Percentiles rank a stretch among this genome's conserved stretches.
Conservation (phyloP, 2,888 invertebrate species). For the Petrolisthes cinctipes region DNA sequence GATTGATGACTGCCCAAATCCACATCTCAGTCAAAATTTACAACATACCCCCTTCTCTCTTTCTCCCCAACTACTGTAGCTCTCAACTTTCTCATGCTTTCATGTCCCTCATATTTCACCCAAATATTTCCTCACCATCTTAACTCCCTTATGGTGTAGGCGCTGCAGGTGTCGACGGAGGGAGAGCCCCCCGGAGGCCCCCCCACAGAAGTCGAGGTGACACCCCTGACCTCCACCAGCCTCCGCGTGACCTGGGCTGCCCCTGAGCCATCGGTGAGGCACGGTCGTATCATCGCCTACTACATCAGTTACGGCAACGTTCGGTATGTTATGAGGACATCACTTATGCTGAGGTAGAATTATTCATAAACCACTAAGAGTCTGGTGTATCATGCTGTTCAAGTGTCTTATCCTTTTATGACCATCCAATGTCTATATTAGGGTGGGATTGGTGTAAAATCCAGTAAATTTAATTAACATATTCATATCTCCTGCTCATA, state of each 20-base stretch:
- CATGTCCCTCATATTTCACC: background rate
- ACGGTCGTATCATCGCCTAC: constrained; percentile 51
- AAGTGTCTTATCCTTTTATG: background rate
- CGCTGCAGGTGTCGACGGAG: constrained; percentile 56
- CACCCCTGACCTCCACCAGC: constrained; percentile 39
- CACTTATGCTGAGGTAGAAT: too few relatives aligned
- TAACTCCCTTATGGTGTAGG: constrained; percentile 6
- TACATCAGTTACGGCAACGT: constrained; percentile 47
- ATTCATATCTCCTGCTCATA: background rate
- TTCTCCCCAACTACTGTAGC: background rate
- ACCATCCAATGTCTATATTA: background rate
- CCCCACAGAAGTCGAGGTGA: constrained; percentile 48
- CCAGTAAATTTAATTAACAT: background rate
- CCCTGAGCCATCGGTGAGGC: constrained; percentile 32
- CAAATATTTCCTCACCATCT: background rate
- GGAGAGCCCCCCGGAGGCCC: constrained; percentile 60
- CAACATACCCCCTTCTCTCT: background rate
- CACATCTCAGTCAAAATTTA: background rate
- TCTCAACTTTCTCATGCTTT: background rate
- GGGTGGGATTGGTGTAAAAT: background rate
- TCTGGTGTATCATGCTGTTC: too few relatives aligned
- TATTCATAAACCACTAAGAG: too few relatives aligned
- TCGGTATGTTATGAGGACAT: constrained; percentile 20
- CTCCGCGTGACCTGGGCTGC: constrained; percentile 52
- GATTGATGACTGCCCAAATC: background rate